Base-by-base conservation (phyloP, 2,113 vertebrate species). In the Vidua macroura region DNA sequence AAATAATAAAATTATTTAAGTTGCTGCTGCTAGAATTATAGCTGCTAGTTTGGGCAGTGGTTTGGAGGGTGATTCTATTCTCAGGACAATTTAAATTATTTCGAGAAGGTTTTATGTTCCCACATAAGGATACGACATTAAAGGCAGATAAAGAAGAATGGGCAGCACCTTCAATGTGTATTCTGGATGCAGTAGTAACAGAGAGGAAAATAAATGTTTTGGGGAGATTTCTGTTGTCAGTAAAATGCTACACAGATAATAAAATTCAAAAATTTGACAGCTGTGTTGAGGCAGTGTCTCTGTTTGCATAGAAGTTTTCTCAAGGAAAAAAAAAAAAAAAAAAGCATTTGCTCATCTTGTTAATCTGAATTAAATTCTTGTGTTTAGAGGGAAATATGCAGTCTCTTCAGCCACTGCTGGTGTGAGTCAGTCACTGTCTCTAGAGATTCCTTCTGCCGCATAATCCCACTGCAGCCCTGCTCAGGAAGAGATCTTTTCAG, bases 381-480 rank as follows among this genome's bases (percentile, higher is more conserved):
- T 62, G 6, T 86, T 90, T 77, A 59, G 64, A 81, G 11, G 35
- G 46, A 91, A 91, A 86, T 82, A 64, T 15, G 19, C n/a, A 63
- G 15, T 41, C 28, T 83, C 7, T 59, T 93, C 55, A 91, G 55
- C n/a, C 4, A 5, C 43, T 90, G 68, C 27, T 85, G 35, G 10
- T 74, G 31, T 90, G 77, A 95, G 63, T 96, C 87, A 92, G 72
- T 87, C 74, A 77, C 39, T 25, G 43, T 63, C 90, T 91, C 93
- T 59, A 73, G 86, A 95, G 84, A 80, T 49, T 88, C 59, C 41
- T 91, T 82, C 63, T 93, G 91, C 70, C 0, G 7, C 78, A 73
- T 95, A 95, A 92, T 90, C 82, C 82, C 82, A 44, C 78, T 93
- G 94, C 93, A 94, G 91, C n/a, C 39, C 73, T 77, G n/a, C 81